These are phyloP conservation scores for Sycon ciliatum DNA, from an alignment of 37 sponge, comb jelly and placozoan species.

Conservation along the genomic window DNA sequence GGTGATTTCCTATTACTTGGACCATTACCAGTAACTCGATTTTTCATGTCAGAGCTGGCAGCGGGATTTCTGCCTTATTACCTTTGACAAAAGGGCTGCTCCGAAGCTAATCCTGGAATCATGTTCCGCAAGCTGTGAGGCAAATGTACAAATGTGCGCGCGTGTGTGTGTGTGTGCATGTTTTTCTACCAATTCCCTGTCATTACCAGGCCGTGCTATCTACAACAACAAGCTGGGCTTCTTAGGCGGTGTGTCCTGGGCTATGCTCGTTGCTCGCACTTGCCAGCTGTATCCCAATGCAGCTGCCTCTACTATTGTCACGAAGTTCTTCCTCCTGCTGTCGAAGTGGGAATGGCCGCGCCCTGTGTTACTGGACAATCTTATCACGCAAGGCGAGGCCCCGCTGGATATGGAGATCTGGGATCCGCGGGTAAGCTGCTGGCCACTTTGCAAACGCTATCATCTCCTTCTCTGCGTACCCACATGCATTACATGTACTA, in stretches of 20 bases:
- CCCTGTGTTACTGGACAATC: slow-evolving; percentile 76
- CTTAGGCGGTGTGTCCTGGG: slow-evolving; percentile 99
- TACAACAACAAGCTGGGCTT: slow-evolving; percentile 94
- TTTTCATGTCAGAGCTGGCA: too few relatives aligned
- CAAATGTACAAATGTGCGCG: too few relatives aligned
- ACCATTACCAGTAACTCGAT: too few relatives aligned
- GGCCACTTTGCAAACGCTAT: too few relatives aligned
- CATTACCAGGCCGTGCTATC: slow-evolving; percentile 64
- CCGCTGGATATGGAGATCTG: slow-evolving; percentile 54
- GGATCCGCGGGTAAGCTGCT: slow-evolving; percentile 62
- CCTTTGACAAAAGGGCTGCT: too few relatives aligned
- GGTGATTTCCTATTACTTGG: too few relatives aligned
- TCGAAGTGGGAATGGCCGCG: slow-evolving; percentile 87
- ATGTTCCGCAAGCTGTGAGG: too few relatives aligned
- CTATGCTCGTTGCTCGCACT: slow-evolving; percentile 93
- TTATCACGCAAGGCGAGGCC: too few relatives aligned
- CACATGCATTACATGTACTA: too few relatives aligned
- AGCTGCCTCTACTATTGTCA: slow-evolving; percentile 79
- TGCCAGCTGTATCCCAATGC: slow-evolving; percentile 99
- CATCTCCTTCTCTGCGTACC: too few relatives aligned
- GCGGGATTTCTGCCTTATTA: too few relatives aligned
- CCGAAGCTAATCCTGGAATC: too few relatives aligned
- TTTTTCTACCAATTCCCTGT: not conserved
- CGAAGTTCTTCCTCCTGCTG: slow-evolving; percentile 94
- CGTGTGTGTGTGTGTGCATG: not conserved